Base-by-base conservation (phyloP, 2,113 vertebrate genomes). In the Coryphaenoides rupestris region DNA sequence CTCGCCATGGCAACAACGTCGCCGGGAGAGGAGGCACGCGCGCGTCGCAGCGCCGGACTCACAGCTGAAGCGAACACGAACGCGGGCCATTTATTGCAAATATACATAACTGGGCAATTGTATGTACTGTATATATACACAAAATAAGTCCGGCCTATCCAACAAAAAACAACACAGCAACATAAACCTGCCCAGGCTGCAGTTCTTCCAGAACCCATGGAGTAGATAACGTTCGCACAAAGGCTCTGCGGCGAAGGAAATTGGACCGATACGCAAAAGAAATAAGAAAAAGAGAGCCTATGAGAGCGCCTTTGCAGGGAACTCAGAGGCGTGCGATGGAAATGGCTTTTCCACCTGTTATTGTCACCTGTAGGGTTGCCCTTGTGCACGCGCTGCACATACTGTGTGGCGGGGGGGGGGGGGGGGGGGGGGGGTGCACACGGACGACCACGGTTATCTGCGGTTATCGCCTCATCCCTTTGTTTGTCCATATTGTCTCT, bases 221-320 rank as follows among this genome's bases (percentile, higher is more conserved):
- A 90, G 77, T 79, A 93, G 88, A 95, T 93, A 93, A 92, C 80
- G 76, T 90, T 91, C 86, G 88, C 86, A 86, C 80, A 89, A 81
- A 80, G 88, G 72, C 83, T 90, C 88, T 87, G 91, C 93, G 86
- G 90, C 92, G 91, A 75, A 78, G 91, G 92, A 95, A 94, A 95
- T 93, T 94, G 89, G 87, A 87, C 90, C 82, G 93, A 92, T 94
- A 93, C 82, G 88, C 86, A 87, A 91, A 87, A 86, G 91, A 93
- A 93, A 63, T 70, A 61, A 69, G 74, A 74, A 70, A 78, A 74
- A 70, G 77, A 63, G 70, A 50, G 19, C 65, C 49, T 74, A 60
- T 56, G 60, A 66, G 56, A 33, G 22, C n/a, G 21, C 40, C 61
- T 67, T 54, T 67, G 76, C 66, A 72, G 50, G 76, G 62, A 58